Evolutionary conservation across 2,113 vertebrate genomes (phyloP), one percentile per base, ranked within the genome.

Genomic region (Mugil cephalus): DNA sequence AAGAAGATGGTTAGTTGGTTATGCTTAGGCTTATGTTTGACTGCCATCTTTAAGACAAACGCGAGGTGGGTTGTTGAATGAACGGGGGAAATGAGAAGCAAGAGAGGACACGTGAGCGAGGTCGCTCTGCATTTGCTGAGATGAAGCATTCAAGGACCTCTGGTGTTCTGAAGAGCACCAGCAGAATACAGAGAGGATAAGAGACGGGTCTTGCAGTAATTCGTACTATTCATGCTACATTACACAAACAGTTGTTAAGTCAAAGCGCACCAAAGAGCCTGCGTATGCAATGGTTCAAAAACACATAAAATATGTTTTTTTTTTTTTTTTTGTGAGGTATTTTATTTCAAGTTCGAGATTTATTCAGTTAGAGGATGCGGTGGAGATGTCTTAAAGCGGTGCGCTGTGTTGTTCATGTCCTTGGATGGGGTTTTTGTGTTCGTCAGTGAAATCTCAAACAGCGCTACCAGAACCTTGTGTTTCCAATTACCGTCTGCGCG

Each of bases 141-240:
- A 82, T 68, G 54, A 36, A 47, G 53, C 21, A 21, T 74, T 79
- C 52, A 73, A 85, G 64, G 79, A 77, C 79, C 63, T 79, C 72
- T 68, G 61, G 66, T 76, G 63, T 72, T 79, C 58, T 50, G 67
- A 61, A 17, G 61, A 80, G 67, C 68, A 45, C 48, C 52, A 60
- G 59, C 59, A 6, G 8, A 74, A 79, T 76, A 73, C 42, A 61
- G 68, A 83, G 51, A 77, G 77, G 73, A 84, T 80, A 79, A 90
- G 79, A 79, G 82, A 74, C 61, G 72, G 75, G 55, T 60, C 42
- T 83, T 73, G 59, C 56, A 75, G 70, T 81, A 77, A 87, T 89
- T 87, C 87, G 85, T 87, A 77, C 73, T 62, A 65, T 90, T 90
- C 88, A 85, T 83, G 85, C 85, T 82, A 86, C 89, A 82, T 92